phyloP scores from a whole-genome alignment of 2,113 vertebrate genomes.

The Synchiropus splendidus region DNA sequence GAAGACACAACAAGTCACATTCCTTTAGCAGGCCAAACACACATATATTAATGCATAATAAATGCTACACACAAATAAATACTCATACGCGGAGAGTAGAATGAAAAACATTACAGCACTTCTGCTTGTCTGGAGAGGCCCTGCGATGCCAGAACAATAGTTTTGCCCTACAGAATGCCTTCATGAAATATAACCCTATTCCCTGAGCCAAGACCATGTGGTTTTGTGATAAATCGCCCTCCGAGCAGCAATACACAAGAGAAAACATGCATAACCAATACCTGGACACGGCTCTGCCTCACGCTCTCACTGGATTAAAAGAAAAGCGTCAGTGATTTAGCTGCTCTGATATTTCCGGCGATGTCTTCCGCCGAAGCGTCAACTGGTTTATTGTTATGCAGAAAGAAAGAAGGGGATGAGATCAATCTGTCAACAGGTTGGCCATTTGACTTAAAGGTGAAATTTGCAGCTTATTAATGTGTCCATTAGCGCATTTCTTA shows the following conservation, averaged over 20 bases:
- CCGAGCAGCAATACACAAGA: conserved; percentile 24
- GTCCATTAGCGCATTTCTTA: no score
- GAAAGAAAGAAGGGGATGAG: neutral
- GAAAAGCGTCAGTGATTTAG: neutral
- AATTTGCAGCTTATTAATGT: no score
- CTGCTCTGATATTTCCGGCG: neutral
- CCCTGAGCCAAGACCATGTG: conserved; percentile 36
- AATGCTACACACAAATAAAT: conserved; percentile 3
- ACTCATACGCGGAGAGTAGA: conserved; percentile 2
- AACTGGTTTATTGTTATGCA: no score
- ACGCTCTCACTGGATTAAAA: neutral
- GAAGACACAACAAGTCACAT: no score
- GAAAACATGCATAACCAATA: conserved; percentile 38
- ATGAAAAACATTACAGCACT: conserved; percentile 12
- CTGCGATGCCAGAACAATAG: conserved; percentile 43
- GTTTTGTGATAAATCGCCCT: conserved; percentile 43
- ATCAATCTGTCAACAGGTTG: no score
- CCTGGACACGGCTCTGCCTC: conserved; percentile 2
- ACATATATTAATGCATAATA: neutral
- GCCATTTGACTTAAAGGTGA: no score
- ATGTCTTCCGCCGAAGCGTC: no score
- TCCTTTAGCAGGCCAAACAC: neutral
- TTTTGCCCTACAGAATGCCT: conserved; percentile 44
- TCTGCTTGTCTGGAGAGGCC: conserved; percentile 16
- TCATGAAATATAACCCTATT: conserved; percentile 51